Evolutionary conservation across 2,113 vertebrate species (phyloP), one percentile per base, ranked within the genome.

Genomic region (Garra rufa): DNA sequence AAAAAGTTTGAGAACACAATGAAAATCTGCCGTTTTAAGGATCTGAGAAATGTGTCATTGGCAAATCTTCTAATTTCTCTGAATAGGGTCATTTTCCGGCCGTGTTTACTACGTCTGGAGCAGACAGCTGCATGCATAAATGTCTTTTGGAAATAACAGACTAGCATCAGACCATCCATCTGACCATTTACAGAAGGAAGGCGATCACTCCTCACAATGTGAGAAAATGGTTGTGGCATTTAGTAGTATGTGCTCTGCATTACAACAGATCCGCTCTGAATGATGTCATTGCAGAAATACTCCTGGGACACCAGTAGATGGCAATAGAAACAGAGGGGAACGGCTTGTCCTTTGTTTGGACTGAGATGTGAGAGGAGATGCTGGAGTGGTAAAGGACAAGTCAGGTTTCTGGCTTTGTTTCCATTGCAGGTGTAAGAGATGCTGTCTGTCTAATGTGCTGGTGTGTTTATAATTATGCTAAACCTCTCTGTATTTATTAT

Each of bases 331-430:
- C 86, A 73, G 80, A 63, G 41, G n/a, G 71, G 76, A 67, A 38
- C 13, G 41, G 15, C 19, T 21, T 13, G 26, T 46, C 77, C 63
- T 76, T 69, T 82, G 84, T 82, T 57, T 81, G 91, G 61, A 65
- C 61, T 15, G 93, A 92, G 89, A 89, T 76, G 90, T 87, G 88
- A 80, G 88, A 89, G 86, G 90, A 93, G 91, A 92, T 89, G 1
- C 52, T 55, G 52, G 52, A 44, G 71, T 7, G 48, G n/a, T 30
- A 13, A 34, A 57, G 48, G 74, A 52, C 63, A 38, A 19, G 61
- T 34, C 28, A 34, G 17, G 0, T 9, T 38, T 75, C 24, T 87
- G 90, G 89, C 86, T 92, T 94, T 93, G 92, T 92, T 90, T 55
- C 48, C 74, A 6, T 19, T 34, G 2, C 48, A 55, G 52, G 4